Percentiles rank a stretch among this genome's conserved stretches.
These are phyloP conservation scores for Ametastegia equiseti DNA, from an alignment of 2,888 invertebrate genomes.

Conservation along the genomic window DNA sequence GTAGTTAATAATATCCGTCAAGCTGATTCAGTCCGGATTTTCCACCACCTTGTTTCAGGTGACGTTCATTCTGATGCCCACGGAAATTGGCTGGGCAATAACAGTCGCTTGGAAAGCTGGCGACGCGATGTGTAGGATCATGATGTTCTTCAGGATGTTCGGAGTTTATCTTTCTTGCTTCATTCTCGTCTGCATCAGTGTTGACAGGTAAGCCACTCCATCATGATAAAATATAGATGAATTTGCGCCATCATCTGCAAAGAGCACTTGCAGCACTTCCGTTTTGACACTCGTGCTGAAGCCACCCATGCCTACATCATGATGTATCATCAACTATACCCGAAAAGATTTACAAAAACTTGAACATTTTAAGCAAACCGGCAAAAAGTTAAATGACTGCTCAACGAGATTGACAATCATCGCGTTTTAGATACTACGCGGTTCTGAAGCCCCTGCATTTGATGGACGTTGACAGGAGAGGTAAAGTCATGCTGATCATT, in stretches of 20 bases:
- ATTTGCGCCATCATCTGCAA: too few species aligned
- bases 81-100: constrained; percentile 92
- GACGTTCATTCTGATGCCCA: constrained; percentile 93
- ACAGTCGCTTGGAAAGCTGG: constrained; percentile 93
- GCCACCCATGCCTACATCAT: too few species aligned
- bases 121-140: constrained; percentile 89
- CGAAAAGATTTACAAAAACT: too few species aligned
- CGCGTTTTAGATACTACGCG: constrained; percentile 86
- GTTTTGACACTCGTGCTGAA: not conserved
- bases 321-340: too few species aligned
- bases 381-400: too few species aligned
- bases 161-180: constrained; percentile 93
- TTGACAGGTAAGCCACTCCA: constrained; percentile 84
- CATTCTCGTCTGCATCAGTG: constrained; percentile 91
- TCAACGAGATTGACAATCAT: too few species aligned
- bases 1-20: too few species aligned
- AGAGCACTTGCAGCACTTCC: too few species aligned
- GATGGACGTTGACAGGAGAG: constrained; percentile 84
- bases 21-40: too few species aligned
- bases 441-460: constrained; percentile 89
- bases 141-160: constrained; percentile 92
- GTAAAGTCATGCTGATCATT: constrained; percentile 85
- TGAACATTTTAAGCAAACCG: too few species aligned
- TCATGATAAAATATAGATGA: not conserved
- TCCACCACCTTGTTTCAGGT: constrained; percentile 78